A percentile compares a stretch with the other conserved stretches of the same genome.
Evolutionary conservation across 2,797 vertebrate genomes (phyloP).

Genomic region (Oreochromis mossambicus): DNA sequence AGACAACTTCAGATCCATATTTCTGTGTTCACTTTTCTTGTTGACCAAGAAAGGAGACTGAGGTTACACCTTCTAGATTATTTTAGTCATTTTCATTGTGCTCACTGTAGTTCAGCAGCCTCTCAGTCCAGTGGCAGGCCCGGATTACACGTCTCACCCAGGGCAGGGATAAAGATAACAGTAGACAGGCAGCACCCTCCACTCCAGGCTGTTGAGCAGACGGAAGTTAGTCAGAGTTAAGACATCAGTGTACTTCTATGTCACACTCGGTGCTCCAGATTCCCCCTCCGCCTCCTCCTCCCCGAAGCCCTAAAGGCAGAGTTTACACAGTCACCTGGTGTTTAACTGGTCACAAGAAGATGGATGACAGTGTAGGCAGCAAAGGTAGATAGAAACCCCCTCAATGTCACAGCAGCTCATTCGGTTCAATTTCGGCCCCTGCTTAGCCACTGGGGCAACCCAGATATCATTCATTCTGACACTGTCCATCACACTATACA

Average conservation of each 20-base stretch:
- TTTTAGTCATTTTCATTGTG: background rate
- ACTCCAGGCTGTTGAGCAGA: conserved; percentile 46
- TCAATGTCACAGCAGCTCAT: conserved; percentile 27
- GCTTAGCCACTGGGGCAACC: conserved; percentile 52
- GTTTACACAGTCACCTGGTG: conserved; percentile 54
- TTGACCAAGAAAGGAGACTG: background rate
- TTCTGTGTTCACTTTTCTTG: background rate
- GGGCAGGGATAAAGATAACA: conserved; percentile 47
- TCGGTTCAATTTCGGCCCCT: conserved; percentile 34
- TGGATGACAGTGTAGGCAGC: conserved; percentile 2
- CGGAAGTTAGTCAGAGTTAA: conserved; percentile 54
- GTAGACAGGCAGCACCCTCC: conserved; percentile 52
- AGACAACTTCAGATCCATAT: conserved; percentile 6
- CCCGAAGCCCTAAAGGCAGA: conserved; percentile 39
- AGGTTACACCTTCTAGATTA: background rate
- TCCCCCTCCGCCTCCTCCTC: conserved; percentile 1
- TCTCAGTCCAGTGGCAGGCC: conserved; percentile 24
- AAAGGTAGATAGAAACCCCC: conserved; percentile 17
- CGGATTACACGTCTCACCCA: conserved; percentile 38
- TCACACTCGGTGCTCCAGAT: conserved; percentile 52
- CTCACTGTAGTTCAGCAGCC: conserved; percentile 32
- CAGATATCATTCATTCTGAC: conserved; percentile 58
- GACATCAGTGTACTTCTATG: conserved; percentile 60
- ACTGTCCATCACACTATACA: conserved; percentile 61
- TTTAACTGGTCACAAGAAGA: conserved; percentile 24